These are phyloP conservation scores for Hapalemur alaotrensis DNA, from an alignment of 2,797 vertebrate genomes.

Conservation along the genomic window DNA sequence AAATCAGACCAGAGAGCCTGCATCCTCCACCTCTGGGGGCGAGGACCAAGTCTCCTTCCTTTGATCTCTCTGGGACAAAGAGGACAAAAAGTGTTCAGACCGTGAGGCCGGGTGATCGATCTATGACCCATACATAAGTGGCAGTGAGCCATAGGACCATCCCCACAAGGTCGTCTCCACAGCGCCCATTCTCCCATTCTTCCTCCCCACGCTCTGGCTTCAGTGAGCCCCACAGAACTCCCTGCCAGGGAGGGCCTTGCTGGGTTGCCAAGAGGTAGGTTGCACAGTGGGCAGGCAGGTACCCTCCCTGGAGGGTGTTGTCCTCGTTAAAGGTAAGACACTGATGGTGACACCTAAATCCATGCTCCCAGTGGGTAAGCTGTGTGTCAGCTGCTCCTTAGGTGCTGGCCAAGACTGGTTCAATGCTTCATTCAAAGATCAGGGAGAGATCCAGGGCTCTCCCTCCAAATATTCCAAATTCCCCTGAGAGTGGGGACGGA, in stretches of 20 bases:
- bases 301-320: neutral
- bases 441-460: neutral
- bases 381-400: neutral
- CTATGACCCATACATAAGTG: neutral
- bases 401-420: neutral
- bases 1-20: neutral
- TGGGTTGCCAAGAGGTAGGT: neutral
- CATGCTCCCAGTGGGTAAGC: neutral
- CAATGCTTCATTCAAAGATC: neutral
- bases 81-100: constrained; percentile 33
- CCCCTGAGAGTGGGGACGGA: neutral
- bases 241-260: neutral
- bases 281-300: neutral
- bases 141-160: neutral
- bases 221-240: neutral
- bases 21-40: neutral
- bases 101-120: neutral
- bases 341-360: neutral
- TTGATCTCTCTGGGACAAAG: constrained; percentile 3
- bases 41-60: neutral
- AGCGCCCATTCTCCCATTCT: neutral
- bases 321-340: neutral
- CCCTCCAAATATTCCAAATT: neutral
- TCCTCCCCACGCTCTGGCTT: neutral
- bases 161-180: neutral